These are phyloP conservation scores for Uria aalge DNA, from an alignment of 2,113 vertebrate species.

Conservation along the genomic window DNA sequence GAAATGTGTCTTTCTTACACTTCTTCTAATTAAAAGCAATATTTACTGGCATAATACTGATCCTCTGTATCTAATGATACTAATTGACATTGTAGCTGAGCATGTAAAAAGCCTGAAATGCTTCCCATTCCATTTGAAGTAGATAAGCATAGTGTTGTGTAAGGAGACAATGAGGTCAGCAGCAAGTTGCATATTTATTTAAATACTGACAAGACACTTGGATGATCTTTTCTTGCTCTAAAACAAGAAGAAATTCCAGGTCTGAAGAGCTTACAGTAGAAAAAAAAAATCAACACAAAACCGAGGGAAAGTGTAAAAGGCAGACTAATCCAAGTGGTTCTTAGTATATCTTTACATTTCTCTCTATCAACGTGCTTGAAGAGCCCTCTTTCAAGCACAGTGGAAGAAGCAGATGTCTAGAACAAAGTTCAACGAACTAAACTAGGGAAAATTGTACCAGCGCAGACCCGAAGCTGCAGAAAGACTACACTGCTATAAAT, in stretches of 20 bases:
- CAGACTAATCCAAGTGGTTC: not conserved
- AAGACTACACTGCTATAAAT: not conserved
- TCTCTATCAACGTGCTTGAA: not conserved
- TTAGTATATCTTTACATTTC: not conserved
- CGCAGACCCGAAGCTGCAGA: not conserved
- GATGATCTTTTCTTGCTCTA: not conserved
- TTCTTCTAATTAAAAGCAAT: not conserved
- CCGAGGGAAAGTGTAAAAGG: not conserved
- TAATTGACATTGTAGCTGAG: not conserved
- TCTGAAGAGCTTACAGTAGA: not conserved
- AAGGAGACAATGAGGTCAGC: not conserved
- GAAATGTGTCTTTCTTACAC: not conserved
- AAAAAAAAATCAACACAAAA: not conserved
- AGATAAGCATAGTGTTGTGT: not conserved
- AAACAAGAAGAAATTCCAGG: not conserved
- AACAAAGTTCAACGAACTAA: not conserved
- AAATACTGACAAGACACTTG: not conserved
- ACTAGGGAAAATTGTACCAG: not conserved
- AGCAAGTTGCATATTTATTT: not conserved
- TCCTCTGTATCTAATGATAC: not conserved
- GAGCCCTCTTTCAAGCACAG: not conserved
- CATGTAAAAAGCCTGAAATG: not conserved
- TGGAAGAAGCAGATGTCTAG: not conserved
- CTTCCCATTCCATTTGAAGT: not conserved
- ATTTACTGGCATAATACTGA: not conserved